Percentiles rank a stretch among this genome's conserved stretches.
Conservation (phyloP, 1,140 invertebrate species). For the Lepidurus arcticus region DNA sequence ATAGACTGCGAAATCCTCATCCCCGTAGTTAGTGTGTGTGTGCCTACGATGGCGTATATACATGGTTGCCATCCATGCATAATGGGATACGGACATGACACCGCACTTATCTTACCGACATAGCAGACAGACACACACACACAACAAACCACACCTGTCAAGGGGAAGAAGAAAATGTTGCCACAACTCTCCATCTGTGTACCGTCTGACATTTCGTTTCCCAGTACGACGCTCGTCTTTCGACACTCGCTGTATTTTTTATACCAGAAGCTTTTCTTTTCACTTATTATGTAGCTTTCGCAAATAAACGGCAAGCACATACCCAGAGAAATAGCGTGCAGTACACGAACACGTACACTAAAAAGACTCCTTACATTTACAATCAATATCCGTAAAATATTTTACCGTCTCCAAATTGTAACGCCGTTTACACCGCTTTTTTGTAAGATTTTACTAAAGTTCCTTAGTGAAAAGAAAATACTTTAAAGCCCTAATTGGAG, state of each 20-base stretch:
- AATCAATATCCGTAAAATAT: no score
- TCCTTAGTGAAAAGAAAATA: no score
- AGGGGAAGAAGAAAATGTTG: background rate
- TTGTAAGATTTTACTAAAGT: no score
- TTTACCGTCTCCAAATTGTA: no score
- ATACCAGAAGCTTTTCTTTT: background rate
- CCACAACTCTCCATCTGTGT: conserved; percentile 21
- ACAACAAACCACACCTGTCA: conserved; percentile 21
- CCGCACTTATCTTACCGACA: conserved; percentile 21
- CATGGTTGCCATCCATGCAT: conserved; percentile 14
- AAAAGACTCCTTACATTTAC: no score
- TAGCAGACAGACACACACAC: conserved; percentile 2
- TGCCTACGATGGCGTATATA: conserved; percentile 4
- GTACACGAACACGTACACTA: no score
- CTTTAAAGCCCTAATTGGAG: no score
- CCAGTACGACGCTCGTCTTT: background rate
- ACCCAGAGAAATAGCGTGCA: no score
- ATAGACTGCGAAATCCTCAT: background rate
- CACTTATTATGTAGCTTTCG: no score
- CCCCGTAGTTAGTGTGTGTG: background rate
- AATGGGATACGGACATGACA: conserved; percentile 16
- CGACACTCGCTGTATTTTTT: background rate
- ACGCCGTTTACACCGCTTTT: no score
- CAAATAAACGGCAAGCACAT: no score
- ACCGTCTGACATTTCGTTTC: conserved; percentile 18